Base-by-base conservation (phyloP, 2,113 vertebrate species). In the Equus przewalskii region DNA sequence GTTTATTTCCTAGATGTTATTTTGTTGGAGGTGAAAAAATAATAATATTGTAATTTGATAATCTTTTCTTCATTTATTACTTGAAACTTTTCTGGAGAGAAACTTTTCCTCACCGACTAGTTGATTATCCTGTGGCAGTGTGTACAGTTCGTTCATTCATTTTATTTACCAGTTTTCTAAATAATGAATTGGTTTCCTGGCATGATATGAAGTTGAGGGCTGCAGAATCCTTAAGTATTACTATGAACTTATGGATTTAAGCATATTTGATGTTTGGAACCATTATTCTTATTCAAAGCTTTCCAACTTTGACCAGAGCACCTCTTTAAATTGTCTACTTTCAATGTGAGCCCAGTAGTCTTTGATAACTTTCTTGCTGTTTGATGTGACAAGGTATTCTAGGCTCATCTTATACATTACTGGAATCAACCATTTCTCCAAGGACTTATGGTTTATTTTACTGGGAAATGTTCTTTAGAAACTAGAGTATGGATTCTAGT, bases 81-180 rank as follows among this genome's bases (percentile, higher is more conserved):
- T 89, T 89, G 26, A 89, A 89, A 22, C 15, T 44, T 28, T 69
- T 51, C 58, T 67, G 28, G 33, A 33, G 30, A 72, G 46, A 72
- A 89, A 26, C 18, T 89, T 79, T 89, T 84, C n/a, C 13, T 84
- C 18, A 65, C 36, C 46, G 81, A 65, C 64, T 80, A 46, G 22
- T 69, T 46, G 13, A 60, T 84, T 69, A 69, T 12, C 49, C 62
- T 22, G 2, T 69, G 30, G 18, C 8, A 60, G 22, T 58, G 69
- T 90, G 4, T 84, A 30, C 24, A 58, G 22, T 93, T 78, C 51
- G 26, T 62, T 41, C 24, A 36, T 69, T 72, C 18, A 56, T 78
- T 89, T 94, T 54, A 64, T 64, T 93, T 64, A 46, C n/a, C 24
- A 72, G 18, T 64, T 85, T 85, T 80, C 65, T 56, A 78, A 84